Evolutionary conservation across 2,888 invertebrate species (phyloP), one percentile per base, ranked within the genome.

Genomic region (Nesidiocoris tenuis): DNA sequence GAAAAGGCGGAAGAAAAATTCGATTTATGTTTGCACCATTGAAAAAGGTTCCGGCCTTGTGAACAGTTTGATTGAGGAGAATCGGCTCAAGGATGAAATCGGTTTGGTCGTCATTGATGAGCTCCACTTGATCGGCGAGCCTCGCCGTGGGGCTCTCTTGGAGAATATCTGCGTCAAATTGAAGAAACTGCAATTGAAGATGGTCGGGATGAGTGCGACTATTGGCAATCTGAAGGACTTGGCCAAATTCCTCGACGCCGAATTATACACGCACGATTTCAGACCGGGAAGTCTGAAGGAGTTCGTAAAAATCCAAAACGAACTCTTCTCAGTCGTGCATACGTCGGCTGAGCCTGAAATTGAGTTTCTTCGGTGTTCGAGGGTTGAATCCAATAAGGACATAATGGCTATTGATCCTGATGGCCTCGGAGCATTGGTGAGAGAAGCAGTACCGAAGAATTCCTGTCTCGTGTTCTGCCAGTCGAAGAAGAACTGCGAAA

Each of bases 131-230:
- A 87, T 98, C 77, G 96, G 96, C 0, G 98, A 98, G 82, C 86
- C 87, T 16, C 90, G 91, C 0, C 86, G 98, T 80, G 98, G 98
- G 1, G 91, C 93, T 0, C 90, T 89, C 0, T 84, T 98, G 61
- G 98, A 98, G 85, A 90, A 89, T 56, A 86, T 93, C 75, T 84
- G 98, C 17, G 88, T 95, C 0, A 98, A 95, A 83, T 85, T 94
- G 67, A 75, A 54, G 22, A 23, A 3, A 54, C n/a, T 61, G 19
- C 12, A 61, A 0, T 39, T 61, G 39, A 72, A 59, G 83, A 90
- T 98, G 76, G 88, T 98, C 18, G 97, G 96, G 21, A 98, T 98
- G 96, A 96, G 96, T 84, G 98, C 98, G 0, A 98, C 98, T 0
- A 92, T 98, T 80, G 96, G 94, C 76, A 98, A 98, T 85, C 85